Percentiles rank a stretch among this genome's conserved stretches.
These are phyloP conservation scores for Nomada flava DNA, from an alignment of 2,888 invertebrate species.

Conservation along the genomic window DNA sequence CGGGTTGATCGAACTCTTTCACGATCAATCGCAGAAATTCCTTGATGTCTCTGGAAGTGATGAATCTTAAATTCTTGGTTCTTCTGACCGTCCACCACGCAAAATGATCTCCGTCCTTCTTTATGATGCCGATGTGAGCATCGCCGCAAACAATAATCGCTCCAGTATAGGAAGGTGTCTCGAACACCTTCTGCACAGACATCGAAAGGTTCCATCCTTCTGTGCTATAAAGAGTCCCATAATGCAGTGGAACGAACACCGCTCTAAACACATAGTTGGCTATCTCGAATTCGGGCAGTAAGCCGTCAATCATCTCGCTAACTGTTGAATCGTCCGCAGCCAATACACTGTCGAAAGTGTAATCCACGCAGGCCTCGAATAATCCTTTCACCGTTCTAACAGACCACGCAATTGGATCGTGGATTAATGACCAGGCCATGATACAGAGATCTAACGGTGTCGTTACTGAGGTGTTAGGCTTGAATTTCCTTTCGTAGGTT, in stretches of 20 bases:
- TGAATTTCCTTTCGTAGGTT: constrained; percentile 74
- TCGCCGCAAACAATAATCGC: constrained; percentile 75
- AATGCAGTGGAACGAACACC: constrained; percentile 78
- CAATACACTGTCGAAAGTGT: constrained; percentile 75
- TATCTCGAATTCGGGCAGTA: constrained; percentile 77
- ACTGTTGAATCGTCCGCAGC: constrained; percentile 75
- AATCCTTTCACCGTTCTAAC: constrained; percentile 75
- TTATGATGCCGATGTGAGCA: constrained; percentile 78
- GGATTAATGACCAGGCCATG: constrained; percentile 81
- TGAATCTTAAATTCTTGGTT: constrained; percentile 76
- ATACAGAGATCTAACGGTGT: constrained; percentile 80
- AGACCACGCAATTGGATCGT: constrained; percentile 79
- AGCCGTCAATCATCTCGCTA: constrained; percentile 70
- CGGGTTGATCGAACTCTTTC: constrained; percentile 66
- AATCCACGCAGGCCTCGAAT: constrained; percentile 75
- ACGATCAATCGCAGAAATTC: constrained; percentile 77
- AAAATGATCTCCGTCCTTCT: constrained; percentile 73
- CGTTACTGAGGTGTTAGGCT: constrained; percentile 63
- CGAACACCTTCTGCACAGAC: constrained; percentile 78
- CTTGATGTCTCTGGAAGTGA: constrained; percentile 72
- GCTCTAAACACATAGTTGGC: constrained; percentile 79
- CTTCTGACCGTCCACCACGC: constrained; percentile 79
- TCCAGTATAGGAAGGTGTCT: constrained; percentile 76
- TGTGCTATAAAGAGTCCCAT: constrained; percentile 71
- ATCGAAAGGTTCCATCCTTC: constrained; percentile 79